Evolutionary conservation across 2,888 invertebrate species (phyloP).

Genomic region (Actias luna): DNA sequence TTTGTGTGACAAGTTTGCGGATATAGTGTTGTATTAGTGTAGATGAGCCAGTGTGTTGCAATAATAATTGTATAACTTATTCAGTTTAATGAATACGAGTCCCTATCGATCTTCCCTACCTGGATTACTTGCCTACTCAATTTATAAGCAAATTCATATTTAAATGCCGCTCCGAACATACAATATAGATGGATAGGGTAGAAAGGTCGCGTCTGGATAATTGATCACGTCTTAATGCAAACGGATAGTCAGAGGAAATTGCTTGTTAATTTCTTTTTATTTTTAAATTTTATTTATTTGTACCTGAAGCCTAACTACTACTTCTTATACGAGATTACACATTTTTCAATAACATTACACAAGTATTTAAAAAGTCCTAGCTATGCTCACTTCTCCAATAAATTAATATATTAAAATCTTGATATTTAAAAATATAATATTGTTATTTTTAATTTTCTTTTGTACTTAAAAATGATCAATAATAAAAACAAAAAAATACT

Average conservation of each 20-base stretch:
- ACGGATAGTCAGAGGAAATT: slow-evolving; percentile 25
- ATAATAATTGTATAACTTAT: neutral
- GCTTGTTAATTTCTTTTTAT: neutral
- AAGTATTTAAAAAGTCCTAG: too few species aligned
- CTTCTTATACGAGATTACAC: too few species aligned
- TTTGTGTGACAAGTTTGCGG: too few species aligned
- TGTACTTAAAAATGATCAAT: too few species aligned
- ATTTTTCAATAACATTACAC: too few species aligned
- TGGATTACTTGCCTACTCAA: slow-evolving; percentile 19
- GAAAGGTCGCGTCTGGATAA: slow-evolving; percentile 52
- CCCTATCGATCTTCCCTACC: slow-evolving; percentile 13
- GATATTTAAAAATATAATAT: too few species aligned
- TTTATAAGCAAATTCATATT: slow-evolving; percentile 32
- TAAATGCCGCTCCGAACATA: slow-evolving; percentile 45
- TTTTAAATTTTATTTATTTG: neutral
- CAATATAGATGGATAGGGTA: slow-evolving; percentile 31
- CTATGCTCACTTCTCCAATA: too few species aligned
- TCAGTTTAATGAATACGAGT: neutral
- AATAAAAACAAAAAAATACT: too few species aligned
- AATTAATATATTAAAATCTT: too few species aligned
- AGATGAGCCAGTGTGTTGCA: neutral
- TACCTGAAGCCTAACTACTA: too few species aligned
- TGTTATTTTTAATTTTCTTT: too few species aligned
- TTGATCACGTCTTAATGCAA: slow-evolving; percentile 62
- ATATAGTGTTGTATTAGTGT: neutral